Evolutionary conservation across 2,113 vertebrate genomes (phyloP).

Genomic region (Dasyurus viverrinus): DNA sequence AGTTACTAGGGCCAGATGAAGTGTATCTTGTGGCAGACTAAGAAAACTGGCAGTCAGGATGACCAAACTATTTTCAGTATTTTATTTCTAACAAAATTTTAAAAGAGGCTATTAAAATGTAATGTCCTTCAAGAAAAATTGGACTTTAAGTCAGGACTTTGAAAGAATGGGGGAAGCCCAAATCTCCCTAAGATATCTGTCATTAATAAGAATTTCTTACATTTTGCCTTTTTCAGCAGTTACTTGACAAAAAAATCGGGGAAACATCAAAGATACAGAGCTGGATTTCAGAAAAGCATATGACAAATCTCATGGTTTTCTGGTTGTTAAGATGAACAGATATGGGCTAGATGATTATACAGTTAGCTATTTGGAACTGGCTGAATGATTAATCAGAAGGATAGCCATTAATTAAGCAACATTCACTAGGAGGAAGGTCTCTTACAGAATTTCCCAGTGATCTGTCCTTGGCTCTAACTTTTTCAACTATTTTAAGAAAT

Average conservation of each 20-base stretch:
- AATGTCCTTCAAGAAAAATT: not conserved
- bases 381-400: not conserved
- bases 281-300: not conserved
- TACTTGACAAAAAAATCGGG: not conserved
- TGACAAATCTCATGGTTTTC: not conserved
- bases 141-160: too few species aligned
- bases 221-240: not conserved
- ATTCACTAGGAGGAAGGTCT: not conserved
- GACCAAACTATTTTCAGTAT: not conserved
- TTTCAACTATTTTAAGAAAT: not conserved
- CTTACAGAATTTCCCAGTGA: not conserved
- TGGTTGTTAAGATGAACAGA: not conserved
- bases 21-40: not conserved
- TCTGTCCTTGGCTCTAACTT: not conserved
- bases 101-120: not conserved
- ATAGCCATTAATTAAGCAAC: not conserved
- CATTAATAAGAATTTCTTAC: too few species aligned
- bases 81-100: not conserved
- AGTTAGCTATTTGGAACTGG: not conserved
- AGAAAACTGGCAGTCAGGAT: not conserved
- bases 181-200: too few species aligned
- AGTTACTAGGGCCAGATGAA: not conserved
- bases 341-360: not conserved
- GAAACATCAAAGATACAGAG: not conserved
- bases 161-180: too few species aligned